A percentile compares a stretch with the other conserved stretches of the same genome.
Evolutionary conservation across 2,888 invertebrate species (phyloP).

Genomic region (Sympetrum striolatum): DNA sequence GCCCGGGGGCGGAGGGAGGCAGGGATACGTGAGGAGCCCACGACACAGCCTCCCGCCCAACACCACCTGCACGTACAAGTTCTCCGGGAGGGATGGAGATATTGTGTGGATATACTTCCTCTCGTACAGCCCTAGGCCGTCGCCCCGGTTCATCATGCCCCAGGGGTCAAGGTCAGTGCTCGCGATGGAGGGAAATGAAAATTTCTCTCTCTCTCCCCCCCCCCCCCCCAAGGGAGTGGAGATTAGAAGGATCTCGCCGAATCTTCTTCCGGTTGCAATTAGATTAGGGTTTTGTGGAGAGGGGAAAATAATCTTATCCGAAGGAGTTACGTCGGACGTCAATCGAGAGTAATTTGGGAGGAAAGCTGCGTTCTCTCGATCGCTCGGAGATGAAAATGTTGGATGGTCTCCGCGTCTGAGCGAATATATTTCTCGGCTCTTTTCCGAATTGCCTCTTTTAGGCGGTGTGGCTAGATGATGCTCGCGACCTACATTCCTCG

Average conservation of each 20-base stretch:
- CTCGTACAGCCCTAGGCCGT: slow-evolving; percentile 81
- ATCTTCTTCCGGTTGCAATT: not conserved
- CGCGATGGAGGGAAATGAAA: slow-evolving; percentile 55
- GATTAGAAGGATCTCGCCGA: not conserved
- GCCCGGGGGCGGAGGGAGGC: slow-evolving; percentile 62
- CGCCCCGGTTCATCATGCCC: slow-evolving; percentile 59
- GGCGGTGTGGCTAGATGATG: too few relatives aligned
- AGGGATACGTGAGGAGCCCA: slow-evolving; percentile 78
- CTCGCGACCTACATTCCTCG: too few relatives aligned
- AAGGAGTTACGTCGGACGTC: not conserved
- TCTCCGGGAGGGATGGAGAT: slow-evolving; percentile 79
- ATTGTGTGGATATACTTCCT: slow-evolving; percentile 88
- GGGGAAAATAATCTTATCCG: slow-evolving; percentile 2
- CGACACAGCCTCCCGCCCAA: slow-evolving; percentile 85
- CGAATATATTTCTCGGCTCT: too few relatives aligned
- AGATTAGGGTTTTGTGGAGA: not conserved
- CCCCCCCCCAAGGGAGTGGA: not conserved
- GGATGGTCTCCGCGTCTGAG: too few relatives aligned
- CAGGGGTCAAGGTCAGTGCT: slow-evolving; percentile 34
- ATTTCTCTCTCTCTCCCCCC: slow-evolving; percentile 22
- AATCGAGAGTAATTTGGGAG: not conserved
- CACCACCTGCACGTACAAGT: slow-evolving; percentile 86
- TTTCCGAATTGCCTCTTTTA: too few relatives aligned
- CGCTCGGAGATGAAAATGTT: not conserved
- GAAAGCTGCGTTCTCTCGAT: not conserved